Conservation (phyloP, 2,113 vertebrate species). For the Podarcis muralis region DNA sequence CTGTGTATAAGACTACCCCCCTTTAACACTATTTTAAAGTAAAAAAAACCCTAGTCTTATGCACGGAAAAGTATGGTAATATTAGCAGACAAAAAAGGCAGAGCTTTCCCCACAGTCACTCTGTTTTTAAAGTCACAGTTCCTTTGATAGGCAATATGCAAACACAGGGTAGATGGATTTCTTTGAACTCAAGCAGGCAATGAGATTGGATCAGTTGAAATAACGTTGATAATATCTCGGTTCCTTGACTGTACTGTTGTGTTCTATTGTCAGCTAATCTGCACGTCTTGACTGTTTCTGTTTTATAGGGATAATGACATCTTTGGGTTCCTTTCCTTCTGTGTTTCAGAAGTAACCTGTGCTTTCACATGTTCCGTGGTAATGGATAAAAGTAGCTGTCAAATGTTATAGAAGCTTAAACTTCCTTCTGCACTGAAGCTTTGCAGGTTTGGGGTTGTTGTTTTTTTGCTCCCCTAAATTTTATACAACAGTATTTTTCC, state of each 20-base stretch:
- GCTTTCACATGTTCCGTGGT: background rate
- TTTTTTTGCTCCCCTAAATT: background rate
- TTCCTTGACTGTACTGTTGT: background rate
- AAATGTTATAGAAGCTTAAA: background rate
- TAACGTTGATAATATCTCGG: background rate
- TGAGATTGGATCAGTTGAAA: conserved; percentile 2
- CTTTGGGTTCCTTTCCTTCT: background rate
- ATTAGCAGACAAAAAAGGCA: background rate
- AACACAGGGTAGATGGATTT: background rate
- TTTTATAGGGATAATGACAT: background rate
- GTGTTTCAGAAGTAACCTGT: background rate
- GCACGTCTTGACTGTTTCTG: background rate
- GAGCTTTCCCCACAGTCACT: background rate
- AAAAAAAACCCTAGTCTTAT: background rate
- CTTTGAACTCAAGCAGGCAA: background rate
- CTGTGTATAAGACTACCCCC: too few relatives aligned
- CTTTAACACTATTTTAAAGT: too few relatives aligned
- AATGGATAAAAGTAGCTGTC: background rate
- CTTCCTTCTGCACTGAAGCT: background rate
- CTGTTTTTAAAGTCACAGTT: background rate
- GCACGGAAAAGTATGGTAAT: background rate
- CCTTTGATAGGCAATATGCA: background rate
- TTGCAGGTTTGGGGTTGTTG: background rate
- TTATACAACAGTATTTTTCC: background rate
- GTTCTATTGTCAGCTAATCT: background rate